Percentiles rank a stretch among this genome's conserved stretches.
Conservation (phyloP, 2,113 vertebrate genomes). For the Poeciliopsis prolifica region DNA sequence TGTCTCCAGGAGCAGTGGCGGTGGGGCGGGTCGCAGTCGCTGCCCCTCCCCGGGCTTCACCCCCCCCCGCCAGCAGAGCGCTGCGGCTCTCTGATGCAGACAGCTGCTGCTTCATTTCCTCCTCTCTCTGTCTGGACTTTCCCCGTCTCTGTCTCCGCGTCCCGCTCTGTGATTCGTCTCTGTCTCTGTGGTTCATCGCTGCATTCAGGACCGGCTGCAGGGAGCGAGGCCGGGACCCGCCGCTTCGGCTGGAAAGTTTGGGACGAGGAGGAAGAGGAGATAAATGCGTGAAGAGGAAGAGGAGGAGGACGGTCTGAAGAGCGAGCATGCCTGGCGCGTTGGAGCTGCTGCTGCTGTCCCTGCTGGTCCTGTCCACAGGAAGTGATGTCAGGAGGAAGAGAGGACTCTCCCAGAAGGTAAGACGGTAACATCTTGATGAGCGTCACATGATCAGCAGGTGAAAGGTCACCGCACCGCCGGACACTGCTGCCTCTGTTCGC, state of each 20-base stretch:
- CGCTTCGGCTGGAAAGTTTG: slow-evolving; percentile 34
- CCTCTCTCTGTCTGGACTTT: slow-evolving; percentile 36
- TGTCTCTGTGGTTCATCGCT: slow-evolving; percentile 37
- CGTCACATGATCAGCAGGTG: not conserved
- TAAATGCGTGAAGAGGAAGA: slow-evolving; percentile 25
- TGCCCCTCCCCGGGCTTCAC: slow-evolving; percentile 47
- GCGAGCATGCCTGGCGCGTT: slow-evolving; percentile 65
- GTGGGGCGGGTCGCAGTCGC: slow-evolving; percentile 60
- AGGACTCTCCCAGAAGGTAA: slow-evolving; percentile 81
- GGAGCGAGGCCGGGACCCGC: slow-evolving; percentile 38
- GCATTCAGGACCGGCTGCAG: slow-evolving; percentile 56
- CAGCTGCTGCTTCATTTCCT: slow-evolving; percentile 51
- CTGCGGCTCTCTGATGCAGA: slow-evolving; percentile 57
- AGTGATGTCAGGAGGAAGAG: slow-evolving; percentile 74
- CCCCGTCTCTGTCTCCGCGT: slow-evolving; percentile 12
- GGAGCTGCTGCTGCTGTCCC: slow-evolving; percentile 64
- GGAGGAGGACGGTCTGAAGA: slow-evolving; percentile 28
- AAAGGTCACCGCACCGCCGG: slow-evolving; percentile 32
- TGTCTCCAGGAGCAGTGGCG: slow-evolving; percentile 52
- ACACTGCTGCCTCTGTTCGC: slow-evolving; percentile 35
- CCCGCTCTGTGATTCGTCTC: slow-evolving; percentile 38
- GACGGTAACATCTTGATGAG: slow-evolving; percentile 16
- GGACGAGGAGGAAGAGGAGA: slow-evolving; percentile 16
- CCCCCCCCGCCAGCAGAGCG: slow-evolving; percentile 54
- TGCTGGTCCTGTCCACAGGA: slow-evolving; percentile 73